Evolutionary conservation across 2,113 vertebrate species (phyloP).

Genomic region (Sylvilagus bachmani): DNA sequence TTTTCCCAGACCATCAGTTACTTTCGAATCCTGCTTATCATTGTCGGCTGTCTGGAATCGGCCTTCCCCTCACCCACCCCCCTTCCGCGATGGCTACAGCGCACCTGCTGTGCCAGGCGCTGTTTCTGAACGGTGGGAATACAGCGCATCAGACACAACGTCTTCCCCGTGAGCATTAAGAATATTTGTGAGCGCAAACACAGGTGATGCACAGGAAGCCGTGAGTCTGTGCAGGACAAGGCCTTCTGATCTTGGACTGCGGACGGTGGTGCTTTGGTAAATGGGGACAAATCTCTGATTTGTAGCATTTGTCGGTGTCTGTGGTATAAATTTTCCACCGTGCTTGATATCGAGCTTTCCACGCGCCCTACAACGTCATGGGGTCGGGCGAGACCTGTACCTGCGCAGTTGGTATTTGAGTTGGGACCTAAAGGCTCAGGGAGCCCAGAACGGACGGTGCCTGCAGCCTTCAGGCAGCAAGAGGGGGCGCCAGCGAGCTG

Average conservation of each 20-base stretch:
- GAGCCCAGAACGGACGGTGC: not conserved
- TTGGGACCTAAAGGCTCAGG: not conserved
- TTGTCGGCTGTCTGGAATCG: not conserved
- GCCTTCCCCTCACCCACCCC: too few species aligned
- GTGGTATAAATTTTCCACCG: not conserved
- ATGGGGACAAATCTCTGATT: not conserved
- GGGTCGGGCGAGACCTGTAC: not conserved
- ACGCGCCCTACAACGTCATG: not conserved
- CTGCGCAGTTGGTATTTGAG: not conserved
- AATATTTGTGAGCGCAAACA: not conserved
- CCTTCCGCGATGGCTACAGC: not conserved
- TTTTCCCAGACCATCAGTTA: not conserved
- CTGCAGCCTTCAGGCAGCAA: not conserved
- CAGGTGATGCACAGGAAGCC: not conserved
- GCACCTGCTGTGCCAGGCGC: not conserved
- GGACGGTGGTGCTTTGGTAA: not conserved
- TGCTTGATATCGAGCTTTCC: not conserved
- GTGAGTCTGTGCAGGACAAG: not conserved
- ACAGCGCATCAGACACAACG: too few species aligned
- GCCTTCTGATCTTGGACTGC: too few species aligned
- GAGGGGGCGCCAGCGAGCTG: not conserved
- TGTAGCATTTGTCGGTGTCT: not conserved
- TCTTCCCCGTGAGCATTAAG: not conserved
- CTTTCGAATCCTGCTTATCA: not conserved
- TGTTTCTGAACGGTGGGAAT: not conserved